Evolutionary conservation across 2,888 invertebrate genomes (phyloP), one percentile per base, ranked within the genome.

Genomic region (Penaeus monodon): DNA sequence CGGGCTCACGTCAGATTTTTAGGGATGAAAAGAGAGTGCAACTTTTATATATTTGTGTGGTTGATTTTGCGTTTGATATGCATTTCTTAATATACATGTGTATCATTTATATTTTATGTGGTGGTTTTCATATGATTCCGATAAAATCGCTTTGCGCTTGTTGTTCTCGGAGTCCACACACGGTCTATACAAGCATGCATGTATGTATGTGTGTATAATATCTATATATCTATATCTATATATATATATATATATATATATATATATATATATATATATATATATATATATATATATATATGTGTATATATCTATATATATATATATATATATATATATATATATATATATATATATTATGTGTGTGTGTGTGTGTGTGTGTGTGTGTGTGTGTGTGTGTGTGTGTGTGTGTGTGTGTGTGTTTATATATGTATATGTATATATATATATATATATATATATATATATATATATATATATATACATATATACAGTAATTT

Each of bases 281-380:
- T 44, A 10, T 44, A 10, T 10, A 10, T 44, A 10, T 44, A 6
- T 44, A 10, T 44, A 1, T 44, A 6, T 44, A 0, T 44, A 1
- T 44, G 10, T 44, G 44, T 44, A 1, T 44, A 44, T 6, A 8
- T 7, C 0, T 70, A 70, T 70, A 20, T 70, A n/a, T 70, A 70
- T 70, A n/a, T 70, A 27, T 70, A 70, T 70, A n/a, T 70, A 27
- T 70, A n/a, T 70, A n/a, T 27, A 70, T 70, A 70, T 70, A 70
- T 70, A 70, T 24, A 70, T 70, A 70, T 22, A 70, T 70, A 70
- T 22, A 24, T 1, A 29, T 29, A 29, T 14, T 2, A 33, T 33
- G 2, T 14, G 4, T 70, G 20, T 70, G n/a, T 70, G 20, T 24
- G n/a, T 70, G 20, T n/a, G n/a, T 70, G 20, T 70, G 20, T 14